Base-by-base conservation (phyloP, 2,888 invertebrate species). In the Merodon equestris region DNA sequence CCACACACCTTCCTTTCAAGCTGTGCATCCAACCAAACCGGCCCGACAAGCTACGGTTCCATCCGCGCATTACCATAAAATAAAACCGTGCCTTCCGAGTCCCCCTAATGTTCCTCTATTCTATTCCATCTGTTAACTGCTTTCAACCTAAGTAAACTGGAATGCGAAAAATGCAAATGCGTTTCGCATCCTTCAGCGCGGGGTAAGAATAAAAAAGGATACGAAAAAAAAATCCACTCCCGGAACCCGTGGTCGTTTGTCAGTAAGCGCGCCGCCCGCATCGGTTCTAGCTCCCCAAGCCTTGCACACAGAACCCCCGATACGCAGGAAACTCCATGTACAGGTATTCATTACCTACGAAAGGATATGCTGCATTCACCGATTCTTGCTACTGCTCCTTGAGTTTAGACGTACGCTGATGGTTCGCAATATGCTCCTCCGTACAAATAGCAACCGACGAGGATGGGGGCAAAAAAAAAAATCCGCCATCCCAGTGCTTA, bases 131-230 rank as follows among this genome's bases (percentile, higher is more conserved):
- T 66, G 47, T 45, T 53, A 47, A 40, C 54, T 19, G 48, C 48
- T 56, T 66, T 56, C 15, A 38, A 19, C 15, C 14, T 40, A 48
- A 66, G 14, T 17, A 56, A 48, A 47, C 14, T 17, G 19, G 34
- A 53, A 53, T 63, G 42, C 44, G 15, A 51, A 53, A 47, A 54
- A 66, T 68, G 51, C 67, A 58, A 68, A 58, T 44, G 57, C 57
- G 34, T 58, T 58, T 34, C 13, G 38, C 67, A 13, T 57, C n/a
- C 48, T 9, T n/a, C 48, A n/a, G 7, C 27, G 27, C n/a, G 9
- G 1, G 10, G 19, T 9, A 15, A 10, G 18, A 9, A 40, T n/a
- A 48, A 18, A 38, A 27, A 27, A 2, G 38, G 10, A 14, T 17
- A 61, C 36, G 1, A 44, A 45, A 44, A 45, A 27, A 27, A 27